These are phyloP conservation scores for Cantharis flavilabris DNA, from an alignment of 2,888 invertebrate species.

Conservation along the genomic window DNA sequence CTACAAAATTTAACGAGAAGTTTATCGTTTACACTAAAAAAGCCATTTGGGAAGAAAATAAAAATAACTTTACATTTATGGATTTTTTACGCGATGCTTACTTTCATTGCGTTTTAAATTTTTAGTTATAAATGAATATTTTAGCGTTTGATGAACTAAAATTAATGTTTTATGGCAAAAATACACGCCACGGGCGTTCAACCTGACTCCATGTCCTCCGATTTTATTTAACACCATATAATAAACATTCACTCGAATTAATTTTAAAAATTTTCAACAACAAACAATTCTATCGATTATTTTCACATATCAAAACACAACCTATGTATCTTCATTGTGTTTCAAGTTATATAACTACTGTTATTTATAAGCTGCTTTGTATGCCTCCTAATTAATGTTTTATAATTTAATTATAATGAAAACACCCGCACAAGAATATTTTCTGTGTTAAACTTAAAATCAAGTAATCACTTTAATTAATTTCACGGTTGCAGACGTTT, in stretches of 20 bases:
- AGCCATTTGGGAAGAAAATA: slow-evolving; percentile 7
- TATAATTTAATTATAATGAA: neutral
- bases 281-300: no score
- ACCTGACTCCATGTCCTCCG: neutral
- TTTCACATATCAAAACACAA: neutral
- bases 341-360: neutral
- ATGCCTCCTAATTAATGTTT: neutral
- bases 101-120: neutral
- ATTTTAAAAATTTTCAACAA: neutral
- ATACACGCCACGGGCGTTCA: neutral
- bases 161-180: neutral
- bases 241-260: neutral
- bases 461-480: neutral
- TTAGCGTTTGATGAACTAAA: neutral
- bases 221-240: neutral
- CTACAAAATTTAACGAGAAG: slow-evolving; percentile 15
- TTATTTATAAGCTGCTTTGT: neutral
- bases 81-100: neutral
- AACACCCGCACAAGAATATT: neutral
- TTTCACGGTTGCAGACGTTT: neutral
- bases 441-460: neutral
- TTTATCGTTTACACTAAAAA: slow-evolving; percentile 12
- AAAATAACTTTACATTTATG: slow-evolving; percentile 2
- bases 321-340: neutral
- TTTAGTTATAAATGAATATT: neutral